A percentile compares a stretch with the other conserved stretches of the same genome.
Evolutionary conservation across 2,113 vertebrate species (phyloP).

Genomic region (Arenaria interpres): DNA sequence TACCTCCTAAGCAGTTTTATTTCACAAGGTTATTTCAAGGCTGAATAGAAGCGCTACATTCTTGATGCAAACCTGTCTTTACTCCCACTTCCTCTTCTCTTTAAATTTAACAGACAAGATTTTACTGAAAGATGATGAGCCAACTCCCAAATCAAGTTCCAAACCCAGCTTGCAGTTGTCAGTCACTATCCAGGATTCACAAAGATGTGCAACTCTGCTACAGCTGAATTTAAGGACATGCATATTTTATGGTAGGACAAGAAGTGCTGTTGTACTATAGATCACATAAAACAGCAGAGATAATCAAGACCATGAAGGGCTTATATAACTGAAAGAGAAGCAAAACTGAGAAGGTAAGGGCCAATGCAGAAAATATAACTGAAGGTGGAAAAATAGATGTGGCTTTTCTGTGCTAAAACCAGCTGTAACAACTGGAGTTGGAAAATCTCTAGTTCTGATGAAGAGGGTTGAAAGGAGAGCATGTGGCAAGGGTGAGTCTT

Average conservation of each 20-base stretch:
- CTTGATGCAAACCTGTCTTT: constrained; percentile 35
- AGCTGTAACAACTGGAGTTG: not conserved
- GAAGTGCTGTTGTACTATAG: not conserved
- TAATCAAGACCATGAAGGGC: not conserved
- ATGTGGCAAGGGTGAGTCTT: not conserved
- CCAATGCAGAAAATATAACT: not conserved
- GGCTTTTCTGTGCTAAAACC: not conserved
- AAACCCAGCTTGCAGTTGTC: not conserved
- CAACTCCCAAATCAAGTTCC: not conserved
- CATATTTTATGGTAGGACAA: not conserved
- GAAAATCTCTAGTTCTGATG: not conserved
- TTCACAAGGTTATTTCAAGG: constrained; percentile 35
- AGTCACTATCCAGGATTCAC: not conserved
- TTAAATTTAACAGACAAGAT: not conserved
- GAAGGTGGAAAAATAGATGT: not conserved
- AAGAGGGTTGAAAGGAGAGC: not conserved
- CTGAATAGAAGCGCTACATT: constrained; percentile 34
- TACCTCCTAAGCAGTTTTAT: not conserved
- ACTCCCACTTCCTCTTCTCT: constrained; percentile 13
- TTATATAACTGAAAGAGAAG: not conserved
- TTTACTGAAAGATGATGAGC: not conserved
- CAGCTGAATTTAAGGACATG: not conserved
- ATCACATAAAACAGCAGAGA: not conserved
- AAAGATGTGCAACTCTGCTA: not conserved
- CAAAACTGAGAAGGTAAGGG: not conserved